Conservation (phyloP, 2,888 invertebrate species). For the Sphaerophoria rueppellii region DNA sequence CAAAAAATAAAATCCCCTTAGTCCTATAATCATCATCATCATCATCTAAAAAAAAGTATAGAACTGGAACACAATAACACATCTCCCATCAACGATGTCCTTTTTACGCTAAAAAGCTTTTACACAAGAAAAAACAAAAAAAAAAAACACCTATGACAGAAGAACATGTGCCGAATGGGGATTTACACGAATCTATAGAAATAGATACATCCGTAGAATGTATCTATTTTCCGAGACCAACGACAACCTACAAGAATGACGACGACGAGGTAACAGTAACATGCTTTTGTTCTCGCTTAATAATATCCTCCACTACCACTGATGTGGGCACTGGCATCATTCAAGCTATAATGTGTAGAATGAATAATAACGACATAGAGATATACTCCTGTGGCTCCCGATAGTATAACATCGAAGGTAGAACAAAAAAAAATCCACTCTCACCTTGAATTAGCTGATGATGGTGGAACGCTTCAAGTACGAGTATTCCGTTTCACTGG, state of each 20-base stretch:
- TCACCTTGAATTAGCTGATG: constrained; percentile 64
- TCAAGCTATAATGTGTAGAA: background rate
- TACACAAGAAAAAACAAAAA: constrained; percentile 5
- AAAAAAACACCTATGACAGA: background rate
- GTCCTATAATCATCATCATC: background rate
- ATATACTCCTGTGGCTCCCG: background rate
- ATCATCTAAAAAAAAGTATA: background rate
- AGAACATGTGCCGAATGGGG: constrained; percentile 52
- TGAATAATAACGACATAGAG: background rate
- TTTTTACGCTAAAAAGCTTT: constrained; percentile 60
- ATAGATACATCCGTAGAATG: too few species aligned
- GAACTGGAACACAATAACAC: constrained; percentile 38
- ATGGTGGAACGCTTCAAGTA: constrained; percentile 34
- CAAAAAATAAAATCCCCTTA: constrained; percentile 22
- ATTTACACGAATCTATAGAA: constrained; percentile 24
- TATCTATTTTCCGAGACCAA: too few species aligned
- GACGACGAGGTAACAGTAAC: constrained; percentile 6
- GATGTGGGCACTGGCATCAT: background rate
- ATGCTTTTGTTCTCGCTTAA: constrained; percentile 35
- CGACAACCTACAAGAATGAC: background rate
- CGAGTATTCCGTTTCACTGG: constrained; percentile 55
- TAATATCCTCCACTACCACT: constrained; percentile 35
- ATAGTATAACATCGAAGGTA: constrained; percentile 4
- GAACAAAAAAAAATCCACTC: constrained; percentile 38
- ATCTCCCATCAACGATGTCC: constrained; percentile 31